A percentile compares a stretch with the other conserved stretches of the same genome.
Evolutionary conservation across 2,888 invertebrate genomes (phyloP).

Genomic region (Ophion costatus): DNA sequence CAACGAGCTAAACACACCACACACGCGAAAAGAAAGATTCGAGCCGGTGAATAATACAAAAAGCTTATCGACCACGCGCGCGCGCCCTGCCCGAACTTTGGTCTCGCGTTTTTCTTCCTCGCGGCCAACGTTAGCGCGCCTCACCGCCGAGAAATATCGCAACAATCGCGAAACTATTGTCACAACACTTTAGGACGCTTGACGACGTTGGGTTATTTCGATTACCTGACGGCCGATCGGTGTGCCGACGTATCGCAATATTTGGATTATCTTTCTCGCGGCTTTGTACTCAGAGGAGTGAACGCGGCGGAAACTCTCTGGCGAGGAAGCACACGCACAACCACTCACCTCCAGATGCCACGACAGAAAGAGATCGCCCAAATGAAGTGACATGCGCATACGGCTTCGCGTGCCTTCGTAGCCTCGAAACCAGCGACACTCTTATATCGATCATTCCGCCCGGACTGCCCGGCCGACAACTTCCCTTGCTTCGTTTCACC

Average conservation of each 20-base stretch:
- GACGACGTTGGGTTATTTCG: constrained; percentile 72
- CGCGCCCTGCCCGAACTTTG: constrained; percentile 63
- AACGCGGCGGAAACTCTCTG: constrained; percentile 15
- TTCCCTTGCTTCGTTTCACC: constrained; percentile 17
- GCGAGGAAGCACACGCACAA: constrained; percentile 72
- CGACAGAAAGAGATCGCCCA: constrained; percentile 83
- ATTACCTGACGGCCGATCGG: constrained; percentile 76
- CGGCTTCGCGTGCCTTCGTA: constrained; percentile 71
- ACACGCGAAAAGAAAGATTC: constrained; percentile 15
- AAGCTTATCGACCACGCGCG: constrained; percentile 44
- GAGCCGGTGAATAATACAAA: constrained; percentile 22
- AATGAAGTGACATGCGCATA: constrained; percentile 81
- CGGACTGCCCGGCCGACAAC: constrained; percentile 28
- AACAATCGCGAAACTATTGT: constrained; percentile 72
- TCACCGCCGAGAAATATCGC: constrained; percentile 51
- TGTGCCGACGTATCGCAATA: constrained; percentile 67
- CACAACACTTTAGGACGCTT: constrained; percentile 74
- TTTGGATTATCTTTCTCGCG: constrained; percentile 76
- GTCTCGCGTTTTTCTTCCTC: constrained; percentile 5
- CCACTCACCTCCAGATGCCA: constrained; percentile 83
- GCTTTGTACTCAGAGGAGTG: background rate
- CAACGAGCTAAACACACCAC: background rate
- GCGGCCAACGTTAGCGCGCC: constrained; percentile 8
- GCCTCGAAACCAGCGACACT: constrained; percentile 74
- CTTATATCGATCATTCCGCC: constrained; percentile 72